Conservation (phyloP, 35 echinoderm and acorn worm genomes). For the Heliocidaris tuberculata region DNA sequence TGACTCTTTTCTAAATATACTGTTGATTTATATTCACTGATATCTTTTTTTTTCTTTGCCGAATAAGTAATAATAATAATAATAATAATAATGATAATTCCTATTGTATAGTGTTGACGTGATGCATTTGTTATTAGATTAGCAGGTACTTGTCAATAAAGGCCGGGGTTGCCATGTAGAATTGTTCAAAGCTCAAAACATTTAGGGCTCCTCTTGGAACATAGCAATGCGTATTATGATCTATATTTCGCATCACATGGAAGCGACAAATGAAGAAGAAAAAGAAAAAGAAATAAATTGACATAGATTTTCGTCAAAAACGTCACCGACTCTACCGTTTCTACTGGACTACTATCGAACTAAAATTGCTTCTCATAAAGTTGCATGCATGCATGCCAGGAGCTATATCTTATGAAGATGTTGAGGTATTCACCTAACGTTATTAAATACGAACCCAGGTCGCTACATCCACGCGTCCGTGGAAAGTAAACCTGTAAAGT, state of each 20-base stretch:
- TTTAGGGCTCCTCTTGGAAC: not conserved
- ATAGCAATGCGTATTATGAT: not conserved
- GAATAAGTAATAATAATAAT: too few relatives aligned
- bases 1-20: too few relatives aligned
- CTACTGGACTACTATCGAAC: not conserved
- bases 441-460: not conserved
- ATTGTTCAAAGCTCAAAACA: too few relatives aligned
- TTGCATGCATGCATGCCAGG: not conserved
- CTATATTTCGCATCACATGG: not conserved
- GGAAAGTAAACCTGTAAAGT: not conserved
- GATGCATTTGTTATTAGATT: too few relatives aligned
- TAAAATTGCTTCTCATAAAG: not conserved
- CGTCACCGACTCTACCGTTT: not conserved
- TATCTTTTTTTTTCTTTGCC: too few relatives aligned
- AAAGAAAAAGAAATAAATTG: not conserved
- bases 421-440: not conserved
- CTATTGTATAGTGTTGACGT: too few relatives aligned
- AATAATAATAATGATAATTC: too few relatives aligned
- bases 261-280: not conserved
- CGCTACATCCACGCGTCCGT: not conserved
- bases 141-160: too few relatives aligned
- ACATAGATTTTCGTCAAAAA: not conserved
- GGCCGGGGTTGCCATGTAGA: too few relatives aligned
- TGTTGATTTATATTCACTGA: too few relatives aligned
- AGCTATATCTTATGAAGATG: not conserved